phyloP scores from a whole-genome alignment of 2,113 vertebrate genomes.

The Tachycineta bicolor region DNA sequence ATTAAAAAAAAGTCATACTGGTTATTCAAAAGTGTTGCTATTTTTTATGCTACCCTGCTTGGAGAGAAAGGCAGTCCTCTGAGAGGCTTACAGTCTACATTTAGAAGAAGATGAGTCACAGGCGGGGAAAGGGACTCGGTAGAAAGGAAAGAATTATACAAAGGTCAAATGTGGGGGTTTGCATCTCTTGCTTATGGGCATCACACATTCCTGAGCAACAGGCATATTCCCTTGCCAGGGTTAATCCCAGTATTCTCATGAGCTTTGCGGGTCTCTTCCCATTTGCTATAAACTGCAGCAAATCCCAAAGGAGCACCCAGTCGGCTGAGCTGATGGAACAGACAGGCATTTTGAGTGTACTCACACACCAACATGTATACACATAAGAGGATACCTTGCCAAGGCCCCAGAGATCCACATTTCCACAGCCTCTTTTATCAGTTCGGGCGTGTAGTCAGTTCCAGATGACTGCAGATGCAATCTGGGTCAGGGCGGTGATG shows the following conservation, averaged over 20 bases:
- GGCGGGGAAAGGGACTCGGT: slow-evolving; percentile 40
- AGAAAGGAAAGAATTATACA: slow-evolving; percentile 24
- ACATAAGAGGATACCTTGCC: not conserved
- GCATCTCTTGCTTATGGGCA: not conserved
- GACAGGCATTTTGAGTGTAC: not conserved
- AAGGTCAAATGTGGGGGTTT: slow-evolving; percentile 22
- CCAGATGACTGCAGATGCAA: not conserved
- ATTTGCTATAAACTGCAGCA: not conserved
- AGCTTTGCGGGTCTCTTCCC: not conserved
- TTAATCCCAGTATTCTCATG: not conserved
- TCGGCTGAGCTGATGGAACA: not conserved
- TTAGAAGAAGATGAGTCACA: slow-evolving; percentile 63
- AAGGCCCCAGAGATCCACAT: not conserved
- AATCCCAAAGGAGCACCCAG: not conserved
- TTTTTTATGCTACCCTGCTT: slow-evolving; percentile 8
- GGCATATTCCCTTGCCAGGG: not conserved
- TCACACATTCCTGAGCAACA: not conserved
- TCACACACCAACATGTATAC: not conserved
- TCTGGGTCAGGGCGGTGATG: not conserved
- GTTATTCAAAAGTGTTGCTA: slow-evolving; percentile 35
- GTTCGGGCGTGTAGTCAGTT: not conserved
- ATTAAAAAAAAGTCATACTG: not conserved
- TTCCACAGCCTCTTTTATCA: not conserved
- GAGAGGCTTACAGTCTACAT: slow-evolving; percentile 34
- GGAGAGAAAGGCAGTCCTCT: slow-evolving; percentile 19